Base-by-base conservation (phyloP, 2,888 invertebrate species). In the Parnassius glacialis region DNA sequence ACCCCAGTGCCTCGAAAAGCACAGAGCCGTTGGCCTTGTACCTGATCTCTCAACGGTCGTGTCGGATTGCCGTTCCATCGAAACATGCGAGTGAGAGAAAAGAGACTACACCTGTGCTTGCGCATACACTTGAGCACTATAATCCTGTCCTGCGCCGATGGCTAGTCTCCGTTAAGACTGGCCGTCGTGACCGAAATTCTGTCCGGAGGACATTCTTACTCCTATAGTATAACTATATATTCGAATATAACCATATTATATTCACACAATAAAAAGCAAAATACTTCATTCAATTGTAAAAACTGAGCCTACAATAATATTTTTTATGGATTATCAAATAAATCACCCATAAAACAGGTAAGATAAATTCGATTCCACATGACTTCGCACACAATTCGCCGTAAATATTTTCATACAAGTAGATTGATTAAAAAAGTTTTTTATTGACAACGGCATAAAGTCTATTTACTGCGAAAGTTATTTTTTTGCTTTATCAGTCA, bases 401-500 rank as follows among this genome's bases (percentile, higher is more conserved):
- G 62, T 56, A 64, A 64, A 61, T 62, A 67, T 68, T 65, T 66
- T 66, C 66, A 67, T 61, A 64, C 65, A 64, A 61, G 64, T 51
- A 60, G 70, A 70, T 71, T 74, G 72, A 74, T 73, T 72, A 73
- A 70, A 69, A 67, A 74, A 73, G 64, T 73, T 74, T 67, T 70
- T 70, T 72, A 72, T 68, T 52, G 61, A 64, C 47, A 53, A 63
- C 58, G 56, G 59, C 61, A 63, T 67, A 64, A 69, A 61, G 45
- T 58, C 42, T 61, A 65, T 70, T 70, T 70, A 71, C 64, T 65
- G 63, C 57, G 12, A 50, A 71, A 70, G 62, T 71, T 70, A 61
- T 65, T 64, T 66, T 63, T 63, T 52, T 47, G 59, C 62, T 62
- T 52, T 64, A 64, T 57, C 61, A 13, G 57, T 67, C 47, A 51